phyloP scores from a whole-genome alignment of 2,888 invertebrate genomes.

The Saturnia pavonia region DNA sequence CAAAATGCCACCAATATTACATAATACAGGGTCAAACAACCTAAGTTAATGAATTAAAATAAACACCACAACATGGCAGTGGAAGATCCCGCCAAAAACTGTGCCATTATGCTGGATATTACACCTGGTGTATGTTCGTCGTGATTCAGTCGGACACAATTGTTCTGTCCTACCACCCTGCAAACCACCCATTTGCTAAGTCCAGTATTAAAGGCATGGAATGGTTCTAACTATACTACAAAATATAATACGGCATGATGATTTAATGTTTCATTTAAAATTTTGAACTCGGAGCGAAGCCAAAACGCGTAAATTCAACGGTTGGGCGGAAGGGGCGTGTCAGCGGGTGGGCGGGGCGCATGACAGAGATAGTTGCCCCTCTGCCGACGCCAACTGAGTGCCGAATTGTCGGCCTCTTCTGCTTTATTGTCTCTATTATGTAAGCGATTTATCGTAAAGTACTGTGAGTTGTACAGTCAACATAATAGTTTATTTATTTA shows the following conservation, averaged over 20 bases:
- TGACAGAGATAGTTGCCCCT: conserved; percentile 15
- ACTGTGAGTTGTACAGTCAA: background rate
- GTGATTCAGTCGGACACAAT: too few relatives aligned
- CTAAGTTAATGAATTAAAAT: too few relatives aligned
- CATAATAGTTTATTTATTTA: background rate
- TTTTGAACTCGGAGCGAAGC: background rate
- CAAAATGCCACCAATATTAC: too few relatives aligned
- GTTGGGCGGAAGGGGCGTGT: conserved; percentile 71
- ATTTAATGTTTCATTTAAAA: background rate
- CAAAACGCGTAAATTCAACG: background rate
- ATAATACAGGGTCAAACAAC: too few relatives aligned
- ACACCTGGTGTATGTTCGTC: background rate
- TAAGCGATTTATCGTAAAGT: background rate
- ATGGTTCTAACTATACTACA: background rate
- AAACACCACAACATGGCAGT: too few relatives aligned
- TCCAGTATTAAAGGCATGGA: background rate
- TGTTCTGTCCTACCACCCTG: background rate
- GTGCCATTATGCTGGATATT: background rate
- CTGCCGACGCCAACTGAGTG: conserved; percentile 4
- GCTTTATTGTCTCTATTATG: conserved; percentile 5
- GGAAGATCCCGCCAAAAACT: too few relatives aligned
- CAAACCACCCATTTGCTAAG: background rate
- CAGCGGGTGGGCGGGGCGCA: conserved; percentile 63
- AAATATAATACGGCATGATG: background rate
- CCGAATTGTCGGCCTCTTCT: conserved; percentile 7